Base-by-base conservation (phyloP, 2,888 invertebrate genomes). In the Drosophila atroscutellata region DNA sequence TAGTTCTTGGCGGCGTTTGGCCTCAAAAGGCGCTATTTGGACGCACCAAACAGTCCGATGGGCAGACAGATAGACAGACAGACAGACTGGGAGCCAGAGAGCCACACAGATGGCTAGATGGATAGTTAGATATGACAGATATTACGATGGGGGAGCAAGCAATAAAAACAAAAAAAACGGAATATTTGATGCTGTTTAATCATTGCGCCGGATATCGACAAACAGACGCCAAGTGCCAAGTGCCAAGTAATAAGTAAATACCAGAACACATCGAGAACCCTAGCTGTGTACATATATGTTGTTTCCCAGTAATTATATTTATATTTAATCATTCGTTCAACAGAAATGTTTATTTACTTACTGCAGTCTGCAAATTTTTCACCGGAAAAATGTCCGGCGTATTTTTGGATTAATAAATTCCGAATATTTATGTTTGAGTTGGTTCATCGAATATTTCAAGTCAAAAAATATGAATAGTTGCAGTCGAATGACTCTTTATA, bases 21-120 rank as follows among this genome's bases (percentile, higher is more conserved):
- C 85, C 78, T 51, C 78, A 84, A 78, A 86, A 72, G 83, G 87
- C 69, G 75, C 67, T 63, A 59, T 68, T 74, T 68, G 74, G 26
- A 55, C 82, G 72, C 74, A 75, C 47, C 28, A 57, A 45, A 49
- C 20, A 30, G 28, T 45, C 42, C 56, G 66, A 37, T 47, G 36
- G 47, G 39, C 54, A 59, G 51, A 47, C 60, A 70, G 60, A 58
- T 37, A 61, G 56, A 28, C 62, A 60, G 72, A 50, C 45, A 32
- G 24, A 24, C 24, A 24, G 24, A 24, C 24, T 24, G 24, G 24
- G 24, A 24, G 63, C n/a, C 28, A 34, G 18, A 28, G 45, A 26
- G 20, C 42, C 30, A 34, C 11, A 58, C n/a, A 51, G 52, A 49
- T 50, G 20, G 49, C n/a, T 34, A n/a, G n/a, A 34, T 24, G 32